Evolutionary conservation across 2,797 vertebrate species (phyloP).

Genomic region (Sylvilagus floridanus): DNA sequence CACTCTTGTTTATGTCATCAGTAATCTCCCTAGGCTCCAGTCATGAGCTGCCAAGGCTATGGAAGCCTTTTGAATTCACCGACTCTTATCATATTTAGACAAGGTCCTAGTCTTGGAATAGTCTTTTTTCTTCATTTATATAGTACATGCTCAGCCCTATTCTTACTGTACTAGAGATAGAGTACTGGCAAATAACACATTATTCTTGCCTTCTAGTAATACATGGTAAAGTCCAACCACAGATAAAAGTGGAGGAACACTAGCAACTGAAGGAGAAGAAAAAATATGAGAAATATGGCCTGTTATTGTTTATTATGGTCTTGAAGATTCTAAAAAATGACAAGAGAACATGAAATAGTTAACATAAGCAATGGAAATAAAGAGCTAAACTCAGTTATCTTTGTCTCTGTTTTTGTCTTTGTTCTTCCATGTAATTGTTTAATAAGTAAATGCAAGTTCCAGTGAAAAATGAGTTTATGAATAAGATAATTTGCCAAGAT

Average conservation of each 20-base stretch:
- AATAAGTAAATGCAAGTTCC: conserved; percentile 27
- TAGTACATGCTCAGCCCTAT: neutral
- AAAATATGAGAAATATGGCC: neutral
- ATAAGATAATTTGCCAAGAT: conserved; percentile 22
- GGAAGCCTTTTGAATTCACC: no score
- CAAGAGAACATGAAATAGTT: neutral
- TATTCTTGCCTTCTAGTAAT: neutral
- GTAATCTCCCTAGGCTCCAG: no score
- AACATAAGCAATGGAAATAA: neutral
- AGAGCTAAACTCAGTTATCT: neutral
- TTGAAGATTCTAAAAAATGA: neutral
- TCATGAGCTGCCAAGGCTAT: no score
- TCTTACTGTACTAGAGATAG: neutral
- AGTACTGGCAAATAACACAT: neutral
- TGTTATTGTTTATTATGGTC: neutral
- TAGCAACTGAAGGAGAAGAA: neutral
- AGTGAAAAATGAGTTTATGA: neutral
- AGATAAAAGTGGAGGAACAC: neutral
- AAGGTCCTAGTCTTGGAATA: no score
- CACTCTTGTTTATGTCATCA: no score
- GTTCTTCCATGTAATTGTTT: neutral
- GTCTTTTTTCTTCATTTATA: neutral
- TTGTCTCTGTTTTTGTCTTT: neutral
- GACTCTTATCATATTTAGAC: no score
- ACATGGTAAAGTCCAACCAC: neutral